phyloP scores from a whole-genome alignment of 2,797 vertebrate species.

The Galagoides demidoff region DNA sequence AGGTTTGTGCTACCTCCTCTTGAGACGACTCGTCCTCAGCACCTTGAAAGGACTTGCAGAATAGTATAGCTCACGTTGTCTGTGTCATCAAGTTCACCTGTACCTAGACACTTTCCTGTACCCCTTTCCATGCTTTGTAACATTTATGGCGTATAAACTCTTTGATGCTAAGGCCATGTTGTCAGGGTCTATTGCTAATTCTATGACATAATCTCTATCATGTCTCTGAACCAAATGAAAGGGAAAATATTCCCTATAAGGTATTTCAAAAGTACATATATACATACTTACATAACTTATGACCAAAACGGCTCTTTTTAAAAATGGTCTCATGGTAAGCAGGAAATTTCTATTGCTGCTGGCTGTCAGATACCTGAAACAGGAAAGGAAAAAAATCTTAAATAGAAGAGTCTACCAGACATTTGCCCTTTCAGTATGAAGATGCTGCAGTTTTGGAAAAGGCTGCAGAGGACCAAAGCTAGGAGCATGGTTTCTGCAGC shows the following conservation, averaged over 20 bases:
- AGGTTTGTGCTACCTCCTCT: neutral
- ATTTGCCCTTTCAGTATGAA: neutral
- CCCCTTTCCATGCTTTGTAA: neutral
- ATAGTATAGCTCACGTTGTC: neutral
- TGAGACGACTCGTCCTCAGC: neutral
- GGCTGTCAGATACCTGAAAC: constrained; percentile 89
- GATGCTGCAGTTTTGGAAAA: neutral
- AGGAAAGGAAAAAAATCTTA: constrained; percentile 1
- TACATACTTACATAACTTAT: constrained; percentile 91
- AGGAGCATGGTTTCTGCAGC: neutral
- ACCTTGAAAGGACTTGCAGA: neutral
- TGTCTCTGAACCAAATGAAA: neutral
- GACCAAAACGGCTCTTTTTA: constrained; percentile 92
- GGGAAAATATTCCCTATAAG: neutral
- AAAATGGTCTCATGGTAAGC: constrained; percentile 89
- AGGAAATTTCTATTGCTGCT: constrained; percentile 89
- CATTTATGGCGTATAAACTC: neutral
- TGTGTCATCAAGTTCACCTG: neutral
- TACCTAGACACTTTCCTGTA: neutral
- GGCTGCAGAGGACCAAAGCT: neutral
- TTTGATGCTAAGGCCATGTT: neutral
- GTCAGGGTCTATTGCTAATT: neutral
- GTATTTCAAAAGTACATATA: neutral
- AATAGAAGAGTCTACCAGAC: neutral
- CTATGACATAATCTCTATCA: neutral